These are phyloP conservation scores for Brachionus rotundiformis DNA, from an alignment of 1,140 invertebrate species.

Conservation along the genomic window DNA sequence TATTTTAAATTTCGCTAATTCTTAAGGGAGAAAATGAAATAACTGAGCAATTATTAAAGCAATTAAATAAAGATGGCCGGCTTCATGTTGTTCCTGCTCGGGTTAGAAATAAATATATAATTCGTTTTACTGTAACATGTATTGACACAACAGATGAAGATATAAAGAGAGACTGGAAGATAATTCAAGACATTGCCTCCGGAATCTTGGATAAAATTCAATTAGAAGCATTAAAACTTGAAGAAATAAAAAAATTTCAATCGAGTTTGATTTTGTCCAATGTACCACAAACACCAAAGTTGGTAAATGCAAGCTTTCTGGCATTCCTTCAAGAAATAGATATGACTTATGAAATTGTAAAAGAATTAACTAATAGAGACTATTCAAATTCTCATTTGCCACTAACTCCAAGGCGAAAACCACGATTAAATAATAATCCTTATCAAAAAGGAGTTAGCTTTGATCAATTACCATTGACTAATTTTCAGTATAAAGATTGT, in stretches of 20 bases:
- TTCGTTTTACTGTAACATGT: conserved; percentile 88
- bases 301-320: conserved; percentile 92
- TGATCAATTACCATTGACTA: not conserved
- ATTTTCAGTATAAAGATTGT: not conserved
- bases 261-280: conserved; percentile 86
- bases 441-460: conserved; percentile 36
- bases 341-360: conserved; percentile 24
- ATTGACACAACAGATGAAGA: conserved; percentile 82
- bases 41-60: conserved; percentile 62
- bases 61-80: conserved; percentile 60
- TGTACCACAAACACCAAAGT: conserved; percentile 92
- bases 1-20: no score
- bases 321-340: conserved; percentile 72
- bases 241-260: conserved; percentile 71
- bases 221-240: not conserved
- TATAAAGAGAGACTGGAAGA: conserved; percentile 81
- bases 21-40: conserved; percentile 60
- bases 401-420: conserved; percentile 22
- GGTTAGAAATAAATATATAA: conserved; percentile 78
- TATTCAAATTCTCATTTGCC: conserved; percentile 25
- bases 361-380: conserved; percentile 40
- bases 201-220: conserved; percentile 66
- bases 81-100: conserved; percentile 63
- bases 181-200: conserved; percentile 77
- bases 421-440: not conserved